Percentiles rank a stretch among this genome's conserved stretches.
Conservation (phyloP, 2,113 vertebrate species). For the Anarhynchus alexandrinus region DNA sequence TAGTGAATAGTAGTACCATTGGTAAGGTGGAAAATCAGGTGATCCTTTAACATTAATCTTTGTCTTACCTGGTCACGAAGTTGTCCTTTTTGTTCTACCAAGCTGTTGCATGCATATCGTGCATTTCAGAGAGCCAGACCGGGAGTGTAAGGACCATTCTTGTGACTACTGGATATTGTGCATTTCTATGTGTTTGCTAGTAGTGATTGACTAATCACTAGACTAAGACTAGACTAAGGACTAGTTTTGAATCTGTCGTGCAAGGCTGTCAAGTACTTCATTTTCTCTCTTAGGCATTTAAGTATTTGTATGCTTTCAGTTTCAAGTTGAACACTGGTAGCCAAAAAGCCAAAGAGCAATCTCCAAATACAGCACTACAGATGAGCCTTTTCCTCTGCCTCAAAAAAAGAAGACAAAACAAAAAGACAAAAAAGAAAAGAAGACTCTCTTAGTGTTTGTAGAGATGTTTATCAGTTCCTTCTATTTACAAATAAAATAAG, state of each 20-base stretch:
- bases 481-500: neutral
- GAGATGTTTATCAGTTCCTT: neutral
- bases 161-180: neutral
- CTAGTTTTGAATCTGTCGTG: neutral
- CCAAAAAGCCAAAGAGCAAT: neutral
- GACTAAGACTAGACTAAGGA: no score
- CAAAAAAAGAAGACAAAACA: neutral
- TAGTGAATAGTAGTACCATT: neutral
- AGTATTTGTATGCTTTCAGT: conserved; percentile 10
- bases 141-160: neutral
- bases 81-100: neutral
- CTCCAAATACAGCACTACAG: neutral
- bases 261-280: neutral
- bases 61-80: neutral
- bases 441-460: neutral
- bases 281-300: neutral
- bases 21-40: neutral
- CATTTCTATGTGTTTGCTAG: neutral
- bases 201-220: no score
- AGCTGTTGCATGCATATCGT: neutral
- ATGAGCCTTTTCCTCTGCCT: neutral
- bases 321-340: neutral
- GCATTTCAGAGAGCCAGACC: neutral
- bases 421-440: neutral
- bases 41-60: neutral